A percentile compares a stretch with the other conserved stretches of the same genome.
These are phyloP conservation scores for Eupithecia tripunctaria DNA, from an alignment of 2,888 invertebrate genomes.

Conservation along the genomic window DNA sequence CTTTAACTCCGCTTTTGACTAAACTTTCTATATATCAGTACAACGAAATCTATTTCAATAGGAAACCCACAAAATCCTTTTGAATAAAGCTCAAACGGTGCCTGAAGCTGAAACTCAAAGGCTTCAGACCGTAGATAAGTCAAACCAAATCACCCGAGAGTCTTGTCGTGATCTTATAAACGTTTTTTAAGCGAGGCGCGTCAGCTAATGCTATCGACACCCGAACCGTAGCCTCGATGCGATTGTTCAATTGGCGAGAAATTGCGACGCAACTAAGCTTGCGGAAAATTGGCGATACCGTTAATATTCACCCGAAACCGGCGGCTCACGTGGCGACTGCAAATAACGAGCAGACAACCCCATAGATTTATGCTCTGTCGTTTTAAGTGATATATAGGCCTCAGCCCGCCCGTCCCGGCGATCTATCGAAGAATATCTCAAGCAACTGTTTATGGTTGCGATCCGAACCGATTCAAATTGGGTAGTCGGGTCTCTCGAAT, in stretches of 20 bases:
- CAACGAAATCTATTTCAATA: neutral
- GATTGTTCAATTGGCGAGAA: conserved; percentile 84
- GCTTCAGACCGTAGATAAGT: conserved; percentile 25
- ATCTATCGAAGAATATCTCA: conserved; percentile 70
- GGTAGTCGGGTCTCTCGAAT: conserved; percentile 46
- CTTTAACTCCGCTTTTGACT: neutral
- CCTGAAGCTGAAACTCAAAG: conserved; percentile 17
- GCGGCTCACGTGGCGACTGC: conserved; percentile 82
- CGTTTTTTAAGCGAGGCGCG: conserved; percentile 56
- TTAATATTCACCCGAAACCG: conserved; percentile 84
- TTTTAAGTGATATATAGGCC: conserved; percentile 80
- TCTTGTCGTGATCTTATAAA: conserved; percentile 46
- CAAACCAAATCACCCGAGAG: conserved; percentile 36
- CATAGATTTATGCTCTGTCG: conserved; percentile 82
- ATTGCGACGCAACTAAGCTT: conserved; percentile 82
- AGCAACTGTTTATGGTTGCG: conserved; percentile 64
- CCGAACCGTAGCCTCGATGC: conserved; percentile 64
- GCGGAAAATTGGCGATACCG: conserved; percentile 84
- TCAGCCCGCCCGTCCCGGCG: conserved; percentile 58
- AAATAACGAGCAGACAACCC: conserved; percentile 81
- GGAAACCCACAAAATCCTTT: neutral
- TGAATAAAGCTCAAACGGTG: neutral
- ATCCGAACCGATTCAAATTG: conserved; percentile 53
- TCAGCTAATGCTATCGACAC: conserved; percentile 56
- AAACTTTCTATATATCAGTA: neutral